Evolutionary conservation across 1,140 invertebrate genomes (phyloP).

Genomic region (Drosophila sproati): DNA sequence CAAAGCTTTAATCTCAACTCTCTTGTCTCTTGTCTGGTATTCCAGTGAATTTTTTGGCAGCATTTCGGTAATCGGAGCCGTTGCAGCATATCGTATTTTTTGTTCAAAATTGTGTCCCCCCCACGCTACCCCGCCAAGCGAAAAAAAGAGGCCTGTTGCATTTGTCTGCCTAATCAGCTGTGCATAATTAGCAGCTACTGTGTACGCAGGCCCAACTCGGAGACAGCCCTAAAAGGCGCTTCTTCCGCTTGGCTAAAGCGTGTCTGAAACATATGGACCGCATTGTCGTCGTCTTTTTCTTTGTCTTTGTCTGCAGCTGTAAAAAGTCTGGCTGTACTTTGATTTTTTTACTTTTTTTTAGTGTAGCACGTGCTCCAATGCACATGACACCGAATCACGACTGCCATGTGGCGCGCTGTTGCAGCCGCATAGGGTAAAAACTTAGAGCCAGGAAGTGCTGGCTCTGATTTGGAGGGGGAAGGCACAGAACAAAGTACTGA

Average conservation of each 20-base stretch:
- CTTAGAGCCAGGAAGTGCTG: constrained; percentile 42
- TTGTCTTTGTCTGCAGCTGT: constrained; percentile 53
- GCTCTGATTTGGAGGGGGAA: neutral
- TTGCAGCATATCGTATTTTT: constrained; percentile 66
- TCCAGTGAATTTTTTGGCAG: constrained; percentile 74
- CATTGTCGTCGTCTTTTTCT: constrained; percentile 11
- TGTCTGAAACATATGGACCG: constrained; percentile 76
- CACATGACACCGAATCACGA: constrained; percentile 73
- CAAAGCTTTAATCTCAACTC: constrained; percentile 63
- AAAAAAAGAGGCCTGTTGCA: constrained; percentile 60
- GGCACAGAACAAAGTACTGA: neutral
- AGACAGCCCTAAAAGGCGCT: constrained; percentile 18
- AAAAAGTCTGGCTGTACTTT: constrained; percentile 64
- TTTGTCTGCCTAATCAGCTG: constrained; percentile 80
- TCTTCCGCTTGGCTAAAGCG: constrained; percentile 82
- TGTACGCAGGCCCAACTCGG: constrained; percentile 51
- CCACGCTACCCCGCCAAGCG: neutral
- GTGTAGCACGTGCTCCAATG: constrained; percentile 76
- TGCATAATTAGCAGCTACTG: constrained; percentile 78
- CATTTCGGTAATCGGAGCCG: constrained; percentile 52
- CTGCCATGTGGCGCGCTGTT: constrained; percentile 12
- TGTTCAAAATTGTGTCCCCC: constrained; percentile 32
- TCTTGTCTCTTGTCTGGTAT: constrained; percentile 51
- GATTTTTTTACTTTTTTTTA: constrained; percentile 35
- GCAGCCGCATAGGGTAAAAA: constrained; percentile 18